phyloP scores from a whole-genome alignment of 2,113 vertebrate species.

The Corythaixoides concolor region DNA sequence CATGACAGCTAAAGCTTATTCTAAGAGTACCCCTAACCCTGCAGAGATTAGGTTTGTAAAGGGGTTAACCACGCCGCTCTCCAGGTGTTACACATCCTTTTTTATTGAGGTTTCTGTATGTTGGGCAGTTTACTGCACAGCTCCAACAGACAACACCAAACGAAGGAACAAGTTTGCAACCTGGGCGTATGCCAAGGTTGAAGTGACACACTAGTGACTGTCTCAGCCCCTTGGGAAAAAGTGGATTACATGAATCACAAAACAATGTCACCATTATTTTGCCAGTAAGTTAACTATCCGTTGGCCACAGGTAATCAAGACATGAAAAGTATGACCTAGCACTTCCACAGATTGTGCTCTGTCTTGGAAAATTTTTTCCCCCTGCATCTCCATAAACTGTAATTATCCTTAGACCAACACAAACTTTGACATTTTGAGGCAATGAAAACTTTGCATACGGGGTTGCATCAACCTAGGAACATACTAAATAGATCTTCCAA shows the following conservation, averaged over 20 bases:
- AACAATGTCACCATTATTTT: slow-evolving; percentile 10
- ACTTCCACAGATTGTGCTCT: background rate
- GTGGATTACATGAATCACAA: slow-evolving; percentile 11
- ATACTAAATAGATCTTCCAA: background rate
- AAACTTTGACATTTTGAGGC: background rate
- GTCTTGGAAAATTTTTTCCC: background rate
- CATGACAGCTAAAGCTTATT: background rate
- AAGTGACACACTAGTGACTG: background rate
- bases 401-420: background rate
- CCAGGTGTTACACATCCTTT: background rate
- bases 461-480: background rate
- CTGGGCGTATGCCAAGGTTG: slow-evolving; percentile 1
- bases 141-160: background rate
- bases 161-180: background rate
- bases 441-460: background rate
- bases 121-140: background rate
- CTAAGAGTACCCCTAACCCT: background rate
- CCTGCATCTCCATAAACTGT: background rate
- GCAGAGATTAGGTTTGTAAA: background rate
- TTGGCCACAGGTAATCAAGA: background rate
- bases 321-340: background rate
- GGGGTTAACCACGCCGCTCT: background rate
- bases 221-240: background rate
- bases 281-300: slow-evolving; percentile 1
- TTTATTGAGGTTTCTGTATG: background rate